Evolutionary conservation across 2,888 invertebrate species (phyloP), one percentile per base, ranked within the genome.

Genomic region (Drosophila formosana): DNA sequence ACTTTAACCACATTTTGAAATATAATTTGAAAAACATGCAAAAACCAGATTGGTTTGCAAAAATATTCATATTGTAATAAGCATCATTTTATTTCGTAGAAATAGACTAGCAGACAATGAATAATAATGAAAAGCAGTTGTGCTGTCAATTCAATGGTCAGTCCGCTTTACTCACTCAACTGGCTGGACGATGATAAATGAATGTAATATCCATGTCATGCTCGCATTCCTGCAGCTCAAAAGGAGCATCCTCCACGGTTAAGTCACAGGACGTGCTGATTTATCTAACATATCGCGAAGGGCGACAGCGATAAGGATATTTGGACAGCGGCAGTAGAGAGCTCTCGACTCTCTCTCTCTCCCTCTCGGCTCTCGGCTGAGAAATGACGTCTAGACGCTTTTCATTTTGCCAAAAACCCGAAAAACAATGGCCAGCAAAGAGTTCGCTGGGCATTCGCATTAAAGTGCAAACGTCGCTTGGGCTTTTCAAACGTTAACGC

Each of bases 341-440:
- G 4, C 37, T n/a, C 37, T 37, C n/a, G 11, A n/a, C 37, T n/a
- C n/a, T 39, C 41, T 18, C 18, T 18, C 18, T 18, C 18, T n/a
- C 39, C 6, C 7, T 41, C 30, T 25, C 39, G 37, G 28, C 52
- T 56, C 53, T 49, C 52, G 50, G 50, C 78, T 87, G 84, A 87
- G 73, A 82, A 87, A 82, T 87, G 49, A 83, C 51, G 82, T 82
- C 82, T 82, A 82, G 82, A 82, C 82, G 73, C 66, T 73, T 74
- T 87, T 81, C 76, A 72, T 81, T 78, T 67, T 56, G 37, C n/a
- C 46, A 30, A 45, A 11, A 9, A 52, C 51, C 64, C 32, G 9
- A 67, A 74, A 75, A 65, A 64, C 34, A 56, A 56, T 46, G 56
- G 26, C 5, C 46, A 25, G 53, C 56, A 57, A 67, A 47, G 30